phyloP scores from a whole-genome alignment of 2,888 invertebrate genomes.

The Scelioninae gen. 2 region DNA sequence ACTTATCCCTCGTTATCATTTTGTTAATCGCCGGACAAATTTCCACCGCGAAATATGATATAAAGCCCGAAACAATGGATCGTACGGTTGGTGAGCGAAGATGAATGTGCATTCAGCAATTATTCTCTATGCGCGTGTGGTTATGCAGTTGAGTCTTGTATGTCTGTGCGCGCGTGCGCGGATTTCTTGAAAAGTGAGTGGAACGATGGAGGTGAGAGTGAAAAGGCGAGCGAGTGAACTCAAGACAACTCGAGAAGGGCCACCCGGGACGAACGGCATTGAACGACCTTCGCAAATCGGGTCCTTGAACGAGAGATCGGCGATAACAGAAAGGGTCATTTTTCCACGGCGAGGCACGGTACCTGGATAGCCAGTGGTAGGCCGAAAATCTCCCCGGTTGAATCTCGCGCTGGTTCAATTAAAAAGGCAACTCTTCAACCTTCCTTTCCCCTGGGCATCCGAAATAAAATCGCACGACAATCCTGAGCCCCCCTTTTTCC shows the following conservation, averaged over 20 bases:
- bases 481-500: conserved; percentile 12
- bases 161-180: not conserved
- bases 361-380: conserved; percentile 57
- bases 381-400: conserved; percentile 50
- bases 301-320: conserved; percentile 58
- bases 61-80: conserved; percentile 18
- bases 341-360: conserved; percentile 45
- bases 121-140: not conserved
- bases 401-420: conserved; percentile 33
- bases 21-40: conserved; percentile 18
- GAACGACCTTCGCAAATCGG: conserved; percentile 62
- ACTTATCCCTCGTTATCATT: conserved; percentile 13
- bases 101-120: not conserved
- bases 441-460: conserved; percentile 1
- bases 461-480: conserved; percentile 37
- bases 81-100: not conserved
- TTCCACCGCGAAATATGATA: conserved; percentile 25
- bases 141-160: not conserved
- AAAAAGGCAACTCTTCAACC: conserved; percentile 39
- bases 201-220: conserved; percentile 56
- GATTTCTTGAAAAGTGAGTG: conserved; percentile 57
- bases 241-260: conserved; percentile 62
- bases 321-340: conserved; percentile 55
- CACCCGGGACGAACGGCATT: conserved; percentile 63
- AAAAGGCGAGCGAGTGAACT: conserved; percentile 49